These are phyloP conservation scores for Steinernema hermaphroditum DNA, from an alignment of 2,888 invertebrate species.

Conservation along the genomic window DNA sequence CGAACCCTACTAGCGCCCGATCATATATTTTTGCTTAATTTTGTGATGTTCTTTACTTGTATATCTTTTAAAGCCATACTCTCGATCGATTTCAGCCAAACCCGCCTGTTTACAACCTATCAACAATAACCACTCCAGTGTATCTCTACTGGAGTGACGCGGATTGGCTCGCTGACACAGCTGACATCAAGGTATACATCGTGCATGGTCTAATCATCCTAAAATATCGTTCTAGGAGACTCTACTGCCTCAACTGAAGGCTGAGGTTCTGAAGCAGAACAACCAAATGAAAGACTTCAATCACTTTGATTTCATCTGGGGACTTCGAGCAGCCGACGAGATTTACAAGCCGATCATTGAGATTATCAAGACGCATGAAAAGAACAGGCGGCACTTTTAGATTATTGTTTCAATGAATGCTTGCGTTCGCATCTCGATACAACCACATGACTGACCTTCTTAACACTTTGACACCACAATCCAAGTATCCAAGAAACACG, in stretches of 20 bases:
- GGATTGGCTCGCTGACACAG: constrained; percentile 47
- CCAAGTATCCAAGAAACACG: too few species aligned
- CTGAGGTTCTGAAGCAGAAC: constrained; percentile 36
- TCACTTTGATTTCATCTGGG: constrained; percentile 65
- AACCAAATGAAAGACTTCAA: constrained; percentile 43
- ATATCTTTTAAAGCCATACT: too few species aligned
- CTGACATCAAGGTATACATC: background rate
- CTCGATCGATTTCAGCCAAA: constrained; percentile 38
- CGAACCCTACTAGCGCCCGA: too few species aligned
- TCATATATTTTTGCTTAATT: too few species aligned
- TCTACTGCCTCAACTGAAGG: constrained; percentile 31
- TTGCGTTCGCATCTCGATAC: too few species aligned
- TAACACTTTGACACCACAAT: too few species aligned
- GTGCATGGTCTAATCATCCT: background rate
- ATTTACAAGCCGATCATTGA: constrained; percentile 61
- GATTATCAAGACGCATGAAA: constrained; percentile 26
- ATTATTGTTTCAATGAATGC: too few species aligned
- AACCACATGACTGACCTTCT: too few species aligned
- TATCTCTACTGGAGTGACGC: constrained; percentile 59
- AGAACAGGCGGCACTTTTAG: background rate
- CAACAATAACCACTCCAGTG: constrained; percentile 48
- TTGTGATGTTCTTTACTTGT: too few species aligned
- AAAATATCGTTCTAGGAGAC: constrained; percentile 32
- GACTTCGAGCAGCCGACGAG: constrained; percentile 58
- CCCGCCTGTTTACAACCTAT: constrained; percentile 54